Evolutionary conservation across 2,888 invertebrate species (phyloP).

Genomic region (Cyrtodaria siliqua): DNA sequence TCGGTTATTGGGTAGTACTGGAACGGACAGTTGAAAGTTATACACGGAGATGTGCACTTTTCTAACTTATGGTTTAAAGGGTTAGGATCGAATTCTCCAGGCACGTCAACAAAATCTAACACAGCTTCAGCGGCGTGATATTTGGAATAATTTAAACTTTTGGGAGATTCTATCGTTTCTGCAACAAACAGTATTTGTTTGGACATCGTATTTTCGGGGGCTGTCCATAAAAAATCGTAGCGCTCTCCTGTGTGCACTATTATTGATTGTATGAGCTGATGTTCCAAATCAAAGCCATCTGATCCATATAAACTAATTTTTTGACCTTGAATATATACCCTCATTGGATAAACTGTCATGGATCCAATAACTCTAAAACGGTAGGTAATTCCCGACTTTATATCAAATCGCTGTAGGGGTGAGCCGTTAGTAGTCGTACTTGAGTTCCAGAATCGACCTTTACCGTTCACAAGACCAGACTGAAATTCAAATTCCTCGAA

Average conservation of each 20-base stretch:
- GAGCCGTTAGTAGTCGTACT: constrained; percentile 56
- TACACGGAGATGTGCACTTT: constrained; percentile 30
- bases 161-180: constrained; percentile 56
- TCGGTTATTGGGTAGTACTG: constrained; percentile 1
- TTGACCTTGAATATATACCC: constrained; percentile 32
- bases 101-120: constrained; percentile 23
- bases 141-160: constrained; percentile 26
- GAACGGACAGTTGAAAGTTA: constrained; percentile 68
- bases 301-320: constrained; percentile 51
- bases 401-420: constrained; percentile 58
- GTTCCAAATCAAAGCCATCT: constrained; percentile 63
- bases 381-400: constrained; percentile 33
- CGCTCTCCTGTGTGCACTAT: constrained; percentile 70
- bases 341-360: constrained; percentile 38
- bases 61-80: constrained; percentile 16
- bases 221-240: constrained; percentile 64
- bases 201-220: constrained; percentile 12
- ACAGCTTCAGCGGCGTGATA: constrained; percentile 64
- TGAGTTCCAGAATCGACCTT: constrained; percentile 63
- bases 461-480: constrained; percentile 73
- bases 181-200: constrained; percentile 67
- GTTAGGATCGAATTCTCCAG: constrained; percentile 12
- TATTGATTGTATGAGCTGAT: constrained; percentile 57
- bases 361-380: constrained; percentile 36
- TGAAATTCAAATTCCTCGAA: constrained; percentile 56